Conservation (phyloP, 2,797 vertebrate genomes). For the Limnodromus scolopaceus region DNA sequence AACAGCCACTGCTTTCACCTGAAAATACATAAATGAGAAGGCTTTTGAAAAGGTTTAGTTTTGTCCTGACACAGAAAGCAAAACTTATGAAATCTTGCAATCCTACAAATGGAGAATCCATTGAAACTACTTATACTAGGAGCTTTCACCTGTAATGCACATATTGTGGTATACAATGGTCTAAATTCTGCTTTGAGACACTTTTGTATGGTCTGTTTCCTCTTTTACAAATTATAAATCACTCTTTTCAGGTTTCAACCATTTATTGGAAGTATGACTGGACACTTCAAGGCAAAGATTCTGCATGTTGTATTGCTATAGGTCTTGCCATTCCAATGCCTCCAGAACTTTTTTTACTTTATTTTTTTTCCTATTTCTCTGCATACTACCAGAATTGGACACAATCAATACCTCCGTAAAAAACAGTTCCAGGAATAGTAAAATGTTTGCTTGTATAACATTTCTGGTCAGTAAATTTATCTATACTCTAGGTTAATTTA, state of each 20-base stretch:
- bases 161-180: neutral
- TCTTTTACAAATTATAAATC: neutral
- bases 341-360: neutral
- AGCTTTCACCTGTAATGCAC: neutral
- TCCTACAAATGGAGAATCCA: neutral
- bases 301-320: neutral
- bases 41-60: neutral
- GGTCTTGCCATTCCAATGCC: neutral
- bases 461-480: neutral
- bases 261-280: neutral
- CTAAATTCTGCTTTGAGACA: neutral
- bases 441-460: neutral
- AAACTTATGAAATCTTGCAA: neutral
- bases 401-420: neutral
- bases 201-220: neutral
- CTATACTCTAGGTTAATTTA: neutral
- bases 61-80: neutral
- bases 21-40: neutral
- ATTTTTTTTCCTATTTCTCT: neutral
- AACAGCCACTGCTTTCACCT: neutral
- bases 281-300: neutral
- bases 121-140: neutral
- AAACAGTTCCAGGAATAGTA: rapidly evolving
- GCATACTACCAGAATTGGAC: neutral
- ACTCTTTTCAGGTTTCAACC: neutral